Base-by-base conservation (phyloP, 1,140 invertebrate species). In the Pogonus chalceus region DNA sequence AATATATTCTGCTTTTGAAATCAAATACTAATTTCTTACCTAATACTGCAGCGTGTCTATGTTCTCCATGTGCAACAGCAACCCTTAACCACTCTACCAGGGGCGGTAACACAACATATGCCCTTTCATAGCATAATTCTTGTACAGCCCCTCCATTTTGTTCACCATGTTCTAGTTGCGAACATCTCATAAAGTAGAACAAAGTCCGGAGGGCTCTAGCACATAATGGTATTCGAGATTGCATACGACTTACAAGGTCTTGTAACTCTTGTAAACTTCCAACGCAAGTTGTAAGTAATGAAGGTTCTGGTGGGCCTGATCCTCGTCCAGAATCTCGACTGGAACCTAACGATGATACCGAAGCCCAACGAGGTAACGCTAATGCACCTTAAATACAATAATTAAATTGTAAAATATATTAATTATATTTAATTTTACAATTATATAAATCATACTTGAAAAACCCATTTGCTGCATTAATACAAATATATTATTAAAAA, bases 121-220 rank as follows among this genome's bases (percentile, higher is more conserved):
- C 89, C 35, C 89, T 75, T 68, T 92, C 89, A 57, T 91, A 90
- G 59, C 88, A 87, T 24, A 93, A 70, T 59, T 88, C 87, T 67
- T 89, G 84, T 16, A 85, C 79, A 1, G 77, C 55, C 18, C 59
- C 60, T 31, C 57, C 60, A 2, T 57, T 54, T 53, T 67, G 66
- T 53, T 76, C 75, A 0, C 69, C 73, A 55, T 76, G 75, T 55
- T 76, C 71, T 56, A 77, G 77, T 75, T 93, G 90, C 0, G 88
- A 92, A 70, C 90, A 93, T 31, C 89, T 75, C 89, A 92, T 92
- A 62, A 91, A 92, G 69, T 92, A 92, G 68, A 90, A 92, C 0
- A 94, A 71, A 0, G 88, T 80, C 49, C 85, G 81, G 2, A 91
- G 69, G 0, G 88, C 88, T 53, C 80, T 79, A 16, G 77, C 71